Percentiles rank a stretch among this genome's conserved stretches.
Evolutionary conservation across 2,113 vertebrate species (phyloP).

Genomic region (Lophius piscatorius): DNA sequence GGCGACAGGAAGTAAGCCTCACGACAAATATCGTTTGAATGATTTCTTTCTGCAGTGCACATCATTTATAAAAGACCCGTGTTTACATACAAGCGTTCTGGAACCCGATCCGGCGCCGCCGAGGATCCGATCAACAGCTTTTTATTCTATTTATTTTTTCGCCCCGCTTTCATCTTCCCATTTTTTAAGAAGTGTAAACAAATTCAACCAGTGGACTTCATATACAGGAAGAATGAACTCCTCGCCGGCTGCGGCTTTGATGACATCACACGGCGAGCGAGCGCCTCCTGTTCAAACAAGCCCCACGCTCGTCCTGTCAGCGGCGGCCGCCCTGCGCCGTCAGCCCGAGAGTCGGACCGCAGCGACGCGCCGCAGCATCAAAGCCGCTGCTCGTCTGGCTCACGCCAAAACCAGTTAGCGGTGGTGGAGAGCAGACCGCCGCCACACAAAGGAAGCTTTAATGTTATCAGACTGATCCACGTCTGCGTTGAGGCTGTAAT

Average conservation of each 20-base stretch:
- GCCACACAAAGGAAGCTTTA: slow-evolving; percentile 85
- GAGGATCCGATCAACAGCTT: too few species aligned
- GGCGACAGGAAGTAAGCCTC: too few species aligned
- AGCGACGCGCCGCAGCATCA: slow-evolving; percentile 76
- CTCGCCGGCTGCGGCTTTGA: slow-evolving; percentile 13
- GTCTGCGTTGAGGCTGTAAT: slow-evolving; percentile 60
- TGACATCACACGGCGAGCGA: slow-evolving; percentile 29
- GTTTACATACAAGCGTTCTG: too few species aligned
- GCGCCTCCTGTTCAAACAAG: slow-evolving; percentile 27
- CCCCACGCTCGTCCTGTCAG: slow-evolving; percentile 69
- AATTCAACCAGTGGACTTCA: too few species aligned
- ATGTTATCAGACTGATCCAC: slow-evolving; percentile 86
- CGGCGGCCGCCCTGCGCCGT: slow-evolving; percentile 17
- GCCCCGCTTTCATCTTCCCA: too few species aligned
- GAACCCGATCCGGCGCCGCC: too few species aligned
- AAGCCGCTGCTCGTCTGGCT: slow-evolving; percentile 85
- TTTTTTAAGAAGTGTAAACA: too few species aligned
- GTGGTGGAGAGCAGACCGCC: slow-evolving; percentile 83
- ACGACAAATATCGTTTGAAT: too few species aligned
- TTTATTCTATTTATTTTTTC: too few species aligned
- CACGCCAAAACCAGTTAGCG: slow-evolving; percentile 87
- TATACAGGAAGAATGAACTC: too few species aligned
- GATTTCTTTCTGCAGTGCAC: too few species aligned
- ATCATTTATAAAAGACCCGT: too few species aligned
- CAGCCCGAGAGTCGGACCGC: slow-evolving; percentile 29